Evolutionary conservation across 2,113 vertebrate genomes (phyloP), one percentile per base, ranked within the genome.

Genomic region (Nerophis ophidion): DNA sequence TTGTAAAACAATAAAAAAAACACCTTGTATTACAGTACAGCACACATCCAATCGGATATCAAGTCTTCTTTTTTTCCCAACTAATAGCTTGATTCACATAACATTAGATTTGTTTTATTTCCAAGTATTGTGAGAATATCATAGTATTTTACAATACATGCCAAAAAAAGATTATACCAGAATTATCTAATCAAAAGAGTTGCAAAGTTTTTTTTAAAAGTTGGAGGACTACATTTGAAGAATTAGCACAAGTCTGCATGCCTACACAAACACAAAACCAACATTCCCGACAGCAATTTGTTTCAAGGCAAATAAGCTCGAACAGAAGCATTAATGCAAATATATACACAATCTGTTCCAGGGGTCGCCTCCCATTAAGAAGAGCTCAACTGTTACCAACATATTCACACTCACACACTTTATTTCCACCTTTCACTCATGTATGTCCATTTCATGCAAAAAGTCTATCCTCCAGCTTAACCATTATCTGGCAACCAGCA

Each of bases 401-500:
- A 36, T 76, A 79, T 78, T 73, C 75, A 2, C 14, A 26, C 42
- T 59, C 61, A 62, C 68, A 70, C 53, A 48, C 44, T 26, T 26
- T 26, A 26, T 7, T 38, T 44, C 19, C 36, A 53, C 55, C 36
- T 40, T 66, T 7, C 66, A 57, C 48, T 34, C 48, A 60, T 49
- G 46, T 8, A 71, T 66, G 72, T 26, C 67, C 56, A 56, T 61
- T 69, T 8, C 34, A 12, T 14, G 45, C 54, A 71, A 58, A 81
- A 67, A 34, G 54, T 68, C 46, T 45, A 40, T 49, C 64, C 57
- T 70, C 61, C 45, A 72, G 68, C 71, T 48, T 59, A 65, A 72
- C 63, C 48, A 53, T 72, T 66, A 61, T 65, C 61, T 74, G 45
- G 59, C 54, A 76, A 74, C 77, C 74, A 76, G 60, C 59, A 72